Conservation (phyloP, 35 echinoderm and acorn worm genomes). For the Hemicentrotus pulcherrimus region DNA sequence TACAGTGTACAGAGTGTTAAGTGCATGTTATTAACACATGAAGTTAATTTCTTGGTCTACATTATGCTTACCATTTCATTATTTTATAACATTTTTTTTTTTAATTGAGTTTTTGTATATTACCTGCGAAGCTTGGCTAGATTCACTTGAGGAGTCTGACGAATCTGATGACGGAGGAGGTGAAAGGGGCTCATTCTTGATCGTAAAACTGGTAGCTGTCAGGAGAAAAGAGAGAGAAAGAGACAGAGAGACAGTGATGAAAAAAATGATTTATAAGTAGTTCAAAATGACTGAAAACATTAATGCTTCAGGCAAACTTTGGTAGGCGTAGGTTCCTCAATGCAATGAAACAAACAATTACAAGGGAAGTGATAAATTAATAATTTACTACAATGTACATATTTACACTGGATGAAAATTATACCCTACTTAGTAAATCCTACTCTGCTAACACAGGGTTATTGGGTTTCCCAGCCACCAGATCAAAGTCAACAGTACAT, state of each 20-base stretch:
- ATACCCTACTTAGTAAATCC: background rate
- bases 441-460: background rate
- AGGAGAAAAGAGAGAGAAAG: background rate
- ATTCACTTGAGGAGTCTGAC: constrained; percentile 65
- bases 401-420: background rate
- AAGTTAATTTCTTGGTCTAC: too few species aligned
- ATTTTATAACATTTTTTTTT: too few species aligned
- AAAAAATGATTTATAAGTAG: too few species aligned
- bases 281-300: too few species aligned
- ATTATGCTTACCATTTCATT: too few species aligned
- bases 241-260: background rate
- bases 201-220: background rate
- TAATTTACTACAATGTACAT: background rate
- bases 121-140: constrained; percentile 26
- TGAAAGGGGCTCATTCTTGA: constrained; percentile 64
- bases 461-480: background rate
- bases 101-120: background rate
- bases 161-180: constrained; percentile 62
- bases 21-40: too few species aligned
- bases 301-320: too few species aligned
- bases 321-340: too few species aligned
- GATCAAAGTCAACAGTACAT: background rate
- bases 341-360: background rate
- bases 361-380: background rate
- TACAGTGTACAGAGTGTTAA: too few species aligned